Evolutionary conservation across 1,140 invertebrate genomes (phyloP), one percentile per base, ranked within the genome.

Genomic region (Habropoda laboriosa): DNA sequence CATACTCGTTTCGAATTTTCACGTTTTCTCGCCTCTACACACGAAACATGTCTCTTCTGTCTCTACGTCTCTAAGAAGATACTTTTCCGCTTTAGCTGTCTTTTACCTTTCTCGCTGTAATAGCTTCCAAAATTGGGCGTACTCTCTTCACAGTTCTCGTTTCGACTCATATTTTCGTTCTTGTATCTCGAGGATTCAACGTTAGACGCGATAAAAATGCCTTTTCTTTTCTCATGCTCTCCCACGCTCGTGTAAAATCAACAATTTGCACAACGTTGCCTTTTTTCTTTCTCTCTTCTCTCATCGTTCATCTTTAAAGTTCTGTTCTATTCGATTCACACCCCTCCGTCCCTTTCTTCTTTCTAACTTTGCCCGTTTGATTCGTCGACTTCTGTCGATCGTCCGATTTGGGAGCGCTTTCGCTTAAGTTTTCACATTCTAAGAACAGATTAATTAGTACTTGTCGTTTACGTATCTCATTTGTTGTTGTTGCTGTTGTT

Each of bases 41-140:
- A 71, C 81, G 53, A 67, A 78, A 45, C 80, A 51, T 53, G 3
- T 35, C 21, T 67, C 73, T 73, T 42, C 53, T 35, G 2, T 55
- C 6, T 21, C 60, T 64, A 45, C 51, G 16, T 21, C 47, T 49
- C 35, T 35, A 77, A 55, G 32, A 77, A 55, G 32, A 78, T 30
- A 80, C 47, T 83, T 80, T 68, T 38, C 57, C 42, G 38, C 49
- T 81, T 79, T 66, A 58, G 49, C 75, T 66, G 57, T 47, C 40
- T 55, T 71, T 35, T 57, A n/a, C 13, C 63, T 55, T 60, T 21
- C 57, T 32, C 38, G 42, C 60, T 32, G 40, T 49, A 60, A 61
- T 32, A 42, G 71, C 78, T 76, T 80, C 53, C 72, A 38, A 63
- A 67, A 27, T 80, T 66, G 45, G 55, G 45, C 63, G 35, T 51